A percentile compares a stretch with the other conserved stretches of the same genome.
Conservation (phyloP, 2,888 invertebrate genomes). For the Eudemis profundana region DNA sequence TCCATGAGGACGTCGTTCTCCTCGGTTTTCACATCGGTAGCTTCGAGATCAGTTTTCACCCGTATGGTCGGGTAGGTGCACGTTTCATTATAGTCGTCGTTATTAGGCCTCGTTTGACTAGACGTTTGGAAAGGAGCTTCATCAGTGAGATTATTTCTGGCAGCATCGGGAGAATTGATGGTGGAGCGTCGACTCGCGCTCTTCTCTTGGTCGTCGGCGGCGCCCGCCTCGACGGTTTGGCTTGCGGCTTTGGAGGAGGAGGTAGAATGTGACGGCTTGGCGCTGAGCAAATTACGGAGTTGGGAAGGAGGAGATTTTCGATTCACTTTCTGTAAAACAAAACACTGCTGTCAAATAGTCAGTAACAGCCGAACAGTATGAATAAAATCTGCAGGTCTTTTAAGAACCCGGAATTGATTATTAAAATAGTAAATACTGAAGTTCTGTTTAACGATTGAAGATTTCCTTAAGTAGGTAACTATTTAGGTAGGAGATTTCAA, state of each 20-base stretch:
- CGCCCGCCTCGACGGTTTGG: constrained; percentile 82
- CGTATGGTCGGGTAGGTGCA: constrained; percentile 79
- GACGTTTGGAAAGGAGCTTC: constrained; percentile 84
- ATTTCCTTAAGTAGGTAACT: too few relatives aligned
- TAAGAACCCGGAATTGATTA: too few relatives aligned
- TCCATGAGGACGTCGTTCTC: constrained; percentile 80
- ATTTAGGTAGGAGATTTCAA: too few relatives aligned
- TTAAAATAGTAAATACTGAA: too few relatives aligned
- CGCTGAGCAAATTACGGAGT: constrained; percentile 84
- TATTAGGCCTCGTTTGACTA: constrained; percentile 86
- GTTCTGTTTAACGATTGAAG: too few relatives aligned
- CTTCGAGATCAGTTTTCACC: constrained; percentile 85
- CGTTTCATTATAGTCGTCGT: constrained; percentile 83
- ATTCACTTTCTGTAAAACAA: constrained; percentile 78
- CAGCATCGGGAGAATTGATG: constrained; percentile 84
- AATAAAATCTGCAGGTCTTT: neutral
- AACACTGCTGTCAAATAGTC: constrained; percentile 25
- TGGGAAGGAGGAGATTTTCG: constrained; percentile 84
- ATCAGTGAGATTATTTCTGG: constrained; percentile 85
- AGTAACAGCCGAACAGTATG: neutral
- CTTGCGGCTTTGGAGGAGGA: constrained; percentile 85
- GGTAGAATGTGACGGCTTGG: constrained; percentile 81
- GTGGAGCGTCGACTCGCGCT: constrained; percentile 77
- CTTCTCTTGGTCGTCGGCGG: constrained; percentile 79
- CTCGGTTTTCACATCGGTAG: constrained; percentile 80